Conservation (phyloP, 2,888 invertebrate genomes). For the Spisula subtruncata region DNA sequence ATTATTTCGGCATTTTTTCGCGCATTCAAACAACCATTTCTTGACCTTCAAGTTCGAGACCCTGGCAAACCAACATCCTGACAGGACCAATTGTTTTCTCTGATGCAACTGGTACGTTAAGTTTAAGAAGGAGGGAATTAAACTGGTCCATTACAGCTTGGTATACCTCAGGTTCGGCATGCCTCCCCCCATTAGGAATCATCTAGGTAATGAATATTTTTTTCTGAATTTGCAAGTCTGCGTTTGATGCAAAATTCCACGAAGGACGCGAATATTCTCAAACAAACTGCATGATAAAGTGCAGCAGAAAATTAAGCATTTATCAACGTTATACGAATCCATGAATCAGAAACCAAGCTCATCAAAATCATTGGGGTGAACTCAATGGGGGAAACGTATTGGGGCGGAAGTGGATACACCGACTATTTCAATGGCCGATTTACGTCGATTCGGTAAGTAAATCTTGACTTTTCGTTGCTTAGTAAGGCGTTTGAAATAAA, state of each 20-base stretch:
- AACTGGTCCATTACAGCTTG: background rate
- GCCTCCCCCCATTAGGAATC: constrained; percentile 28
- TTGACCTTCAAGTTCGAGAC: constrained; percentile 52
- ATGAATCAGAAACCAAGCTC: constrained; percentile 48
- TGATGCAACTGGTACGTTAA: constrained; percentile 25
- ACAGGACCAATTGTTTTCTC: constrained; percentile 39
- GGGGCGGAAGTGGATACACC: no score
- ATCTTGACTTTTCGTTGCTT: no score
- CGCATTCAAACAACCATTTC: constrained; percentile 41
- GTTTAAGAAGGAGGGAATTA: background rate
- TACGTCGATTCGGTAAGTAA: no score
- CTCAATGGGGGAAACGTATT: no score
- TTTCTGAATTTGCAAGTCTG: background rate
- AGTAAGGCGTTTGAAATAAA: no score
- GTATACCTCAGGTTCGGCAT: background rate
- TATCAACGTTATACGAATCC: constrained; percentile 52
- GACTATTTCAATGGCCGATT: no score
- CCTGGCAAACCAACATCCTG: constrained; percentile 31
- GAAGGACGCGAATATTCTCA: constrained; percentile 60
- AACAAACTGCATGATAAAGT: constrained; percentile 50
- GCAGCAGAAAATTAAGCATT: constrained; percentile 55
- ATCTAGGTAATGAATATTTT: constrained; percentile 30
- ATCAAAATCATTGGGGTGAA: constrained; percentile 47
- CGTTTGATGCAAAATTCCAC: constrained; percentile 48
- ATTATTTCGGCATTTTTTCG: constrained; percentile 29